Evolutionary conservation across 2,113 vertebrate genomes (phyloP).

Genomic region (Haplochromis burtoni): DNA sequence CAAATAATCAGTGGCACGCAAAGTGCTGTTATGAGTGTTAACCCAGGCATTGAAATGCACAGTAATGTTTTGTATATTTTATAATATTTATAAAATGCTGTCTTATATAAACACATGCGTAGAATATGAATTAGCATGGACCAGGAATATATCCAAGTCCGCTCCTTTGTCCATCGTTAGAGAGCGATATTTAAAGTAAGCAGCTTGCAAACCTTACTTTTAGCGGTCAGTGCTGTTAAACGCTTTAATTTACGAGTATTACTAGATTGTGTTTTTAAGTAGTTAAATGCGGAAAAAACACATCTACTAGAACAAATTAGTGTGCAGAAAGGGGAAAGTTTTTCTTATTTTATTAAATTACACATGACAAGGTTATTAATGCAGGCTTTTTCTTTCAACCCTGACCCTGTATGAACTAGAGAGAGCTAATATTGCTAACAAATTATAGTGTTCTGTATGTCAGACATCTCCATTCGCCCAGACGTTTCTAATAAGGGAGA

Average conservation of each 20-base stretch:
- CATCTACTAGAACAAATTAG: neutral
- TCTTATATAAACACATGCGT: neutral
- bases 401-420: fast-evolving
- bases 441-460: neutral
- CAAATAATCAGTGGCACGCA: neutral
- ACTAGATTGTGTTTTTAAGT: neutral
- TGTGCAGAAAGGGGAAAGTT: neutral
- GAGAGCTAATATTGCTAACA: neutral
- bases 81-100: neutral
- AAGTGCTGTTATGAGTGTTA: neutral
- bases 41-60: neutral
- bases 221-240: neutral
- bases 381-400: fast-evolving
- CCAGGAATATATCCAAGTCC: fast-evolving
- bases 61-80: neutral
- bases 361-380: neutral
- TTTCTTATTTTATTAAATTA: neutral
- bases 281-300: fast-evolving
- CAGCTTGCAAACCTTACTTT: neutral
- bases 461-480: neutral
- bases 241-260: neutral
- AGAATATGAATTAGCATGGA: neutral
- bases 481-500: neutral
- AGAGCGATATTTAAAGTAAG: neutral
- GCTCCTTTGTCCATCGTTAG: neutral